A percentile compares a stretch with the other conserved stretches of the same genome.
These are phyloP conservation scores for Vanessa atalanta DNA, from an alignment of 1,140 invertebrate genomes.

Conservation along the genomic window DNA sequence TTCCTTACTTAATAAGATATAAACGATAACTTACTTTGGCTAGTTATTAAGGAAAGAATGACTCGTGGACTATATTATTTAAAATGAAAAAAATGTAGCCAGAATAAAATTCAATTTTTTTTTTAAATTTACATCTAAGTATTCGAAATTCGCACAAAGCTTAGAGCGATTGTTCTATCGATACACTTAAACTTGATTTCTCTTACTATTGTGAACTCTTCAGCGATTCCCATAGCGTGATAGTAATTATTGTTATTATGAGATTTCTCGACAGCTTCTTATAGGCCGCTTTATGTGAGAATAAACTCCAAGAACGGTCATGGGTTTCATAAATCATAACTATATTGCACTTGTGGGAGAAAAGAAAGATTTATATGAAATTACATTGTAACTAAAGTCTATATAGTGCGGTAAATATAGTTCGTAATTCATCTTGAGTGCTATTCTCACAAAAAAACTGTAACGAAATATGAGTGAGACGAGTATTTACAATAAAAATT, in stretches of 20 bases:
- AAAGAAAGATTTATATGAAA: slow-evolving; percentile 7
- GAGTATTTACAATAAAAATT: no score
- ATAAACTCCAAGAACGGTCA: slow-evolving; percentile 30
- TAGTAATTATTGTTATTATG: slow-evolving; percentile 29
- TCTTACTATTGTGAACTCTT: slow-evolving; percentile 32
- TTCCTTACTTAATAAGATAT: no score
- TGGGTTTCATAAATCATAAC: slow-evolving; percentile 25
- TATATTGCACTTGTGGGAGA: slow-evolving; percentile 35
- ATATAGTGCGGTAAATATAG: not conserved
- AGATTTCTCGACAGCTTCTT: slow-evolving; percentile 39
- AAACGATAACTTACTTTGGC: no score
- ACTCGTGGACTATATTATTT: no score
- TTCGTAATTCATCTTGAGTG: no score
- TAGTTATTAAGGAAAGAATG: no score
- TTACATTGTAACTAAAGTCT: not conserved
- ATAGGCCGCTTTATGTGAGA: slow-evolving; percentile 39
- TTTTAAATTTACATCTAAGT: no score
- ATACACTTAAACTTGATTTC: slow-evolving; percentile 37
- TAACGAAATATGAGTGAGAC: no score
- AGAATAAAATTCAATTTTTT: no score
- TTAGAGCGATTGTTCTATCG: not conserved
- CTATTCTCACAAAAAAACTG: no score
- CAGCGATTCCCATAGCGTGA: slow-evolving; percentile 37
- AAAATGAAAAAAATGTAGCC: no score
- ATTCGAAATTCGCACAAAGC: not conserved